Evolutionary conservation across 64 coral and sea anemone genomes (phyloP), one percentile per base, ranked within the genome.

Genomic region (Anthopleura sola): DNA sequence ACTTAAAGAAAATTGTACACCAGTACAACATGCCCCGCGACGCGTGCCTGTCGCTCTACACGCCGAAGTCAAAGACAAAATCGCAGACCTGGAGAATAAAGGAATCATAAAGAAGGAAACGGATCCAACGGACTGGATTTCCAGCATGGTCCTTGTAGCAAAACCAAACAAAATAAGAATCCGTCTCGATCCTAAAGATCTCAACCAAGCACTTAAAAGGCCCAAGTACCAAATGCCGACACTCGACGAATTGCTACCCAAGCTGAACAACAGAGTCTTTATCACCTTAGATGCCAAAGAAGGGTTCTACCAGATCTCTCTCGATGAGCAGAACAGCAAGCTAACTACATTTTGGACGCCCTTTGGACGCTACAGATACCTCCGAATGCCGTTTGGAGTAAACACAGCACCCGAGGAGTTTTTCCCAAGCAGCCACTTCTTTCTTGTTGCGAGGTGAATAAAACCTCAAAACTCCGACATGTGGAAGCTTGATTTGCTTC

Each of bases 21-120:
- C 81, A 37, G 81, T 84, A 47, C 78, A 89, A 56, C 88, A 90
- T 29, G 53, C 89, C 40, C 84, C 84, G 16, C 64, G 90, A 86
- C 60, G 85, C 24, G 51, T 75, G 7, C 60, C 85, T 2, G 37
- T 86, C 29, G 21, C 85, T 18, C 20, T 86, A 21, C 60, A 75
- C 36, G 21, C 33, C 74, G 85, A 86, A 34, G 62, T 86, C 34
- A 86, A 86, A 44, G 69, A 60, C 7, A 71, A 86, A n/a, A 26
- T 86, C 16, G 66, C 17, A 5, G 85, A 86, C 11, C 60, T 86
- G 14, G 85, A 86, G 37, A 75, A 75, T 9, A 86, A 75, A 36
- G 26, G 75, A 74, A 77, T 86, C 60, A 75, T 86, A 11, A 54
- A 28, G 20, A 86, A 86, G 54, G 85, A 75, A 34, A 86, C 85